Percentiles rank a stretch among this genome's conserved stretches.
Evolutionary conservation across 2,888 invertebrate genomes (phyloP).

Genomic region (Temnothorax unifasciatus): DNA sequence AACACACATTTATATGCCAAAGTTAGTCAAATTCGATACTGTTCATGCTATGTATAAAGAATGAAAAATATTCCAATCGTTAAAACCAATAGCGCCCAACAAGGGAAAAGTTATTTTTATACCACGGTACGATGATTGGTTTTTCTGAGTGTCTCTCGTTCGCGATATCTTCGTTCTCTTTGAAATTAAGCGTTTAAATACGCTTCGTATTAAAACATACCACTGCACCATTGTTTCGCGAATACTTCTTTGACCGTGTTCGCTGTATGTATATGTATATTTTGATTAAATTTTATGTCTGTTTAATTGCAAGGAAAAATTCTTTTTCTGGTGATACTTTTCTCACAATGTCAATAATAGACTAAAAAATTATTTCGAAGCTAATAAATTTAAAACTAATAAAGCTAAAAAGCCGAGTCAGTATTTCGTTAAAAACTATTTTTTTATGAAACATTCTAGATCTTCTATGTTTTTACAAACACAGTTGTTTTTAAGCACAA

Average conservation of each 20-base stretch:
- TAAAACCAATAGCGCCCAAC: constrained; percentile 13
- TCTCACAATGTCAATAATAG: constrained; percentile 11
- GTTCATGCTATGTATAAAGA: not conserved
- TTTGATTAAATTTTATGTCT: constrained; percentile 46
- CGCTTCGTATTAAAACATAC: constrained; percentile 35
- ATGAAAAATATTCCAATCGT: constrained; percentile 11
- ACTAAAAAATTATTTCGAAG: not conserved
- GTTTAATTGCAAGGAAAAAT: constrained; percentile 20
- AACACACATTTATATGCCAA: not conserved
- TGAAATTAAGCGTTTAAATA: constrained; percentile 46
- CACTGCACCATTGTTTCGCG: not conserved
- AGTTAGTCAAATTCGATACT: not conserved
- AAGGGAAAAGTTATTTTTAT: constrained; percentile 28
- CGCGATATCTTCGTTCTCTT: constrained; percentile 29
- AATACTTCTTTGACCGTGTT: constrained; percentile 6
- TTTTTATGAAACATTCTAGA: not conserved
- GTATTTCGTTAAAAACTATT: not conserved
- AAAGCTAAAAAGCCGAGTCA: not conserved
- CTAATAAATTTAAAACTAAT: not conserved
- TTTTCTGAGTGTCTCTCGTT: constrained; percentile 14
- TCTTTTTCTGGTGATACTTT: not conserved
- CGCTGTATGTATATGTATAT: not conserved
- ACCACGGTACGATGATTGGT: constrained; percentile 1
- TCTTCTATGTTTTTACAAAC: not conserved
- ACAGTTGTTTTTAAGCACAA: not conserved